A percentile compares a stretch with the other conserved stretches of the same genome.
Evolutionary conservation across 1,140 invertebrate species (phyloP).

Genomic region (Orius insidiosus): DNA sequence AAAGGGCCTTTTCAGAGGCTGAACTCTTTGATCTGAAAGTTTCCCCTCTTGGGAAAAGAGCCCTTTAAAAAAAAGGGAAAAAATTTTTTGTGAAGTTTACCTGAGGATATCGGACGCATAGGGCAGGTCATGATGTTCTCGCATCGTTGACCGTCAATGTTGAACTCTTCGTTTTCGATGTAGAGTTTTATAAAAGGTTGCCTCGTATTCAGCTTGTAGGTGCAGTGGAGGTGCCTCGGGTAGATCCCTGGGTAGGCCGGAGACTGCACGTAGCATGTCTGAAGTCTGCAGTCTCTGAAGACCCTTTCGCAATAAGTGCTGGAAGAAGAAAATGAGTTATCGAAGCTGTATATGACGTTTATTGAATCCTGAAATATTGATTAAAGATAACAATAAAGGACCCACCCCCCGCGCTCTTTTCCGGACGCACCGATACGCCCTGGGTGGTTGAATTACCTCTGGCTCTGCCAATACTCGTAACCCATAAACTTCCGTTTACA

Average conservation of each 20-base stretch:
- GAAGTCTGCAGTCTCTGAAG: constrained; percentile 66
- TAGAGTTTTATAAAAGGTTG: constrained; percentile 79
- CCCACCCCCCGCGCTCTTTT: too few relatives aligned
- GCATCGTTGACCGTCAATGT: constrained; percentile 80
- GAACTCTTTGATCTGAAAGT: too few relatives aligned
- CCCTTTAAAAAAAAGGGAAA: too few relatives aligned
- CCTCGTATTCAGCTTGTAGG: constrained; percentile 70
- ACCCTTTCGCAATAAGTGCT: constrained; percentile 76
- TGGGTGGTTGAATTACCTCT: too few relatives aligned
- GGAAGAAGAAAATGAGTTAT: constrained; percentile 18
- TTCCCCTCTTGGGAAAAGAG: background rate
- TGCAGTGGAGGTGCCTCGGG: constrained; percentile 73
- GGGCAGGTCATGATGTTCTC: constrained; percentile 90
- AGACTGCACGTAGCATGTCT: constrained; percentile 83
- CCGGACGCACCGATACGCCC: too few relatives aligned
- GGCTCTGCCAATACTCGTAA: too few relatives aligned
- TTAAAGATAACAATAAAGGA: too few relatives aligned
- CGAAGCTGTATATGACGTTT: background rate
- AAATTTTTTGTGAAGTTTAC: constrained; percentile 23
- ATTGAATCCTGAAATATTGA: too few relatives aligned
- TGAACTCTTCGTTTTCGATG: constrained; percentile 84
- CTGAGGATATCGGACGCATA: constrained; percentile 71
- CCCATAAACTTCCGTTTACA: too few relatives aligned
- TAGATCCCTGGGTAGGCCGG: constrained; percentile 84
- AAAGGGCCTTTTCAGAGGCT: too few relatives aligned